Conservation (phyloP, 1,140 invertebrate genomes). For the Drosophila pallidifrons region DNA sequence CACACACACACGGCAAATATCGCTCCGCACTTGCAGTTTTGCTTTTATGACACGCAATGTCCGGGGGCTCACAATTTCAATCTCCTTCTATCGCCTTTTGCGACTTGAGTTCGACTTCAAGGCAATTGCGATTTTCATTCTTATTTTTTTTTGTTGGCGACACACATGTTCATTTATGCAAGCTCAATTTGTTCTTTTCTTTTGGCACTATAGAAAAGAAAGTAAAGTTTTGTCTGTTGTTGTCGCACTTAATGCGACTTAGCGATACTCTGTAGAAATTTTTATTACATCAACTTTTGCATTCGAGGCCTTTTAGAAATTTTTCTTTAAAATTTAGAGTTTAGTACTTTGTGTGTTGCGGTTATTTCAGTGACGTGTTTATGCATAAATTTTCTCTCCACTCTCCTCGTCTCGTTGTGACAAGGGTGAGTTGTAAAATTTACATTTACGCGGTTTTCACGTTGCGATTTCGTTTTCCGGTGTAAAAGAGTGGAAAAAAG, state of each 20-base stretch:
- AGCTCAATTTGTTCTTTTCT: not conserved
- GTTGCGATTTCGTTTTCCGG: slow-evolving; percentile 20
- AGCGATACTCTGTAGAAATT: not conserved
- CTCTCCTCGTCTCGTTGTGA: slow-evolving; percentile 15
- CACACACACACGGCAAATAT: slow-evolving; percentile 50
- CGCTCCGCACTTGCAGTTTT: slow-evolving; percentile 3
- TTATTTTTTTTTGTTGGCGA: not conserved
- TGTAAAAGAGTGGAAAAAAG: not conserved
- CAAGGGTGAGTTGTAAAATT: slow-evolving; percentile 52
- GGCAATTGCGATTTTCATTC: slow-evolving; percentile 33
- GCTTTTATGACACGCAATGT: slow-evolving; percentile 56
- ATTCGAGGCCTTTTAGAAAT: not conserved
- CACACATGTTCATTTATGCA: slow-evolving; percentile 11
- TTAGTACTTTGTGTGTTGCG: slow-evolving; percentile 32
- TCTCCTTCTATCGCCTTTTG: not conserved
- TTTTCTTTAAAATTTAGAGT: not conserved
- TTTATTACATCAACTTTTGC: not conserved
- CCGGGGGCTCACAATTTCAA: slow-evolving; percentile 20
- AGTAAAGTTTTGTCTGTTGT: not conserved
- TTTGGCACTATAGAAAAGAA: slow-evolving; percentile 34
- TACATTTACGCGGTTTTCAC: slow-evolving; percentile 58
- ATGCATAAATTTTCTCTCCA: slow-evolving; percentile 68
- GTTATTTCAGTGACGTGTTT: slow-evolving; percentile 68
- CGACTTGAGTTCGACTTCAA: slow-evolving; percentile 6
- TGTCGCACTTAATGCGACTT: not conserved